These are phyloP conservation scores for Pristionchus japonicus DNA, from an alignment of 2,888 invertebrate species.

Conservation along the genomic window DNA sequence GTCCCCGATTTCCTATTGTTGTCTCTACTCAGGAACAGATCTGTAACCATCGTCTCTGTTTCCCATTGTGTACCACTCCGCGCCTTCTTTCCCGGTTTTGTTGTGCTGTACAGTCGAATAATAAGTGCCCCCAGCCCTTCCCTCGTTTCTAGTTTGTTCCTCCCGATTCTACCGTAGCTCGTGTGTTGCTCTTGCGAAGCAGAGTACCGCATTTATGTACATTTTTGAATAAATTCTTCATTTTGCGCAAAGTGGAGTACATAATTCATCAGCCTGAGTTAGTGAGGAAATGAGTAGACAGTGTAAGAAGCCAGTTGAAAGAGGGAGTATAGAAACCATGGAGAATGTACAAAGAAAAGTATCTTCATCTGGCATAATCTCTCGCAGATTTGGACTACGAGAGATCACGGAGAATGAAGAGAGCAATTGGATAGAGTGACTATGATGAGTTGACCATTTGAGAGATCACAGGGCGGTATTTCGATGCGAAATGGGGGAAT, in stretches of 20 bases:
- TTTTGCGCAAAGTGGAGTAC: not conserved
- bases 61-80: not conserved
- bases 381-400: not conserved
- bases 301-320: not conserved
- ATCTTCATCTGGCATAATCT: not conserved
- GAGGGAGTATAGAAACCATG: not conserved
- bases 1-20: not conserved
- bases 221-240: slow-evolving; percentile 37
- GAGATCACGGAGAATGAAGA: not conserved
- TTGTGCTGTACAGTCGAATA: not conserved
- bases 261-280: slow-evolving; percentile 32
- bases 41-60: not conserved
- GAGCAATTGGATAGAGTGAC: not conserved
- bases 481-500: slow-evolving; percentile 24
- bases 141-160: not conserved
- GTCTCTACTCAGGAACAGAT: not conserved
- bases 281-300: not conserved
- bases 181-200: not conserved
- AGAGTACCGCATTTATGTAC: slow-evolving; percentile 30
- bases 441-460: slow-evolving; percentile 29
- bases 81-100: not conserved
- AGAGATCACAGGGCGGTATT: slow-evolving; percentile 24
- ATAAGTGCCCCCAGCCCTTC: slow-evolving; percentile 7
- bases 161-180: not conserved
- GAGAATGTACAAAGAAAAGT: not conserved